Evolutionary conservation across 2,888 invertebrate species (phyloP).

Genomic region (Perizoma flavofasciatum): DNA sequence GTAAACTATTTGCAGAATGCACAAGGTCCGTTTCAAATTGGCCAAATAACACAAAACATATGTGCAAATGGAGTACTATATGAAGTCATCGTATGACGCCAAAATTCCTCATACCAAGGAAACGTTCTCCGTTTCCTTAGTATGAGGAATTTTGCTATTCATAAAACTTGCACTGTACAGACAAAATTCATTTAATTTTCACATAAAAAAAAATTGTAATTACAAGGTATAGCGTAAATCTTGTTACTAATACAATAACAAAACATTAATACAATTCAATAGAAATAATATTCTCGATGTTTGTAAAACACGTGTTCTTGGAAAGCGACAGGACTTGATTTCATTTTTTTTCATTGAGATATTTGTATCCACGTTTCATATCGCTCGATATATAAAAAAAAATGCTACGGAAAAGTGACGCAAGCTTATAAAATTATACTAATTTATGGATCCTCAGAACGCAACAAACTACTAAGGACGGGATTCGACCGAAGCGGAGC

Average conservation of each 20-base stretch:
- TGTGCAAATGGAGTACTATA: no score
- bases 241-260: conserved; percentile 27
- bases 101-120: conserved; percentile 1
- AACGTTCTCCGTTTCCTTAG: no score
- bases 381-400: conserved; percentile 50
- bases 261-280: conserved; percentile 16
- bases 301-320: conserved; percentile 26
- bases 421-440: conserved; percentile 47
- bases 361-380: conserved; percentile 44
- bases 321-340: conserved; percentile 41
- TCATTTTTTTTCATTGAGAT: conserved; percentile 39
- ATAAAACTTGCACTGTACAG: not conserved
- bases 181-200: conserved; percentile 5
- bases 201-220: conserved; percentile 24
- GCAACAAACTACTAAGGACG: conserved; percentile 18
- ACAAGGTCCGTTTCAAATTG: no score
- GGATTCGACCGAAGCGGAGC: conserved; percentile 6
- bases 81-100: not conserved
- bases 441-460: conserved; percentile 33
- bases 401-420: conserved; percentile 50
- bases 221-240: conserved; percentile 30
- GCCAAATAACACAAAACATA: no score
- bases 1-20: no score
- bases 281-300: conserved; percentile 15
- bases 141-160: conserved; percentile 5